Conservation (phyloP, 2,797 vertebrate genomes). For the Pantherophis vulpinus region DNA sequence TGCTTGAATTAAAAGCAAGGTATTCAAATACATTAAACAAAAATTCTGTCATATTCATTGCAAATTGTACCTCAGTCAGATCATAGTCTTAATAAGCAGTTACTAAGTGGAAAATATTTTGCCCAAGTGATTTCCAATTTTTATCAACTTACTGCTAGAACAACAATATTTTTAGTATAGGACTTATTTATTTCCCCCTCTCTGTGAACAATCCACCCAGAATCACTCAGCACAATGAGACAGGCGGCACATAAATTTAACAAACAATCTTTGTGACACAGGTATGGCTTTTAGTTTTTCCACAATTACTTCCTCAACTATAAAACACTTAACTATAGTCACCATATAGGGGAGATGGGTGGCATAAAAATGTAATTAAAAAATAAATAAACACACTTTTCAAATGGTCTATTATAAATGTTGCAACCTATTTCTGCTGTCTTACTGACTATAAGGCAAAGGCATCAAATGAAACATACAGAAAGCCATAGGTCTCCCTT, state of each 20-base stretch:
- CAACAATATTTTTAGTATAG: not conserved
- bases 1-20: constrained; percentile 1
- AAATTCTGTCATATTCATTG: not conserved
- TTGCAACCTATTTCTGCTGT: not conserved
- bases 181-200: too few relatives aligned
- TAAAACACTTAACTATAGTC: not conserved
- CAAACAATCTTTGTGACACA: not conserved
- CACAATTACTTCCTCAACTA: not conserved
- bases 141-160: not conserved
- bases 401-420: not conserved
- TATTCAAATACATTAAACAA: not conserved
- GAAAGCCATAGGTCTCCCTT: not conserved
- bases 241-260: too few relatives aligned
- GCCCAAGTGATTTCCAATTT: not conserved
- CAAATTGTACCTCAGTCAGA: not conserved
- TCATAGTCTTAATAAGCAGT: not conserved
- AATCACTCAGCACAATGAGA: too few relatives aligned
- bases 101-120: not conserved
- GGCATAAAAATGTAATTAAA: not conserved
- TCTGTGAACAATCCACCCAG: not conserved
- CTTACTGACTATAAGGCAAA: not conserved
- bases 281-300: not conserved
- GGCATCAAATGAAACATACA: not conserved
- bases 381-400: not conserved
- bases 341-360: not conserved